Evolutionary conservation across 2,888 invertebrate genomes (phyloP), one percentile per base, ranked within the genome.

Genomic region (Drosophila kanekoi): DNA sequence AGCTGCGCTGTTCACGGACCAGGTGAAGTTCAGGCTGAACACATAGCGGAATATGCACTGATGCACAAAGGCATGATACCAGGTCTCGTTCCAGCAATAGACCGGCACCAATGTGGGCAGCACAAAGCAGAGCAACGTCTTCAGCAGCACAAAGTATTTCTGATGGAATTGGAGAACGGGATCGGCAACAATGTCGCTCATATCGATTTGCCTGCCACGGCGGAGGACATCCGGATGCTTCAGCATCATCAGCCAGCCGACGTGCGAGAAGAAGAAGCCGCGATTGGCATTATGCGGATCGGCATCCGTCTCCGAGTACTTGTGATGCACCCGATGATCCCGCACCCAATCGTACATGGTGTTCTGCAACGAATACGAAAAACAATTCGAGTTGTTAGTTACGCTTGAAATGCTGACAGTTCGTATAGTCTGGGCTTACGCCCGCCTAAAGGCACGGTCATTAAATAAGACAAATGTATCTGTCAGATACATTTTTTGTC

Each of bases 251-350:
- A 98, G 93, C 98, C 98, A 98, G 20, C 98, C 98, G 38, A 98
- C 95, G 91, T 98, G 98, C 0, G 98, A 94, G 93, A 98, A 98
- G 93, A 97, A 97, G 93, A 98, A 98, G 0, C 98, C 98, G 8
- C 97, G 94, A 60, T 94, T 94, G 4, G 95, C 95, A 91, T 97
- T 95, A 90, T 97, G 97, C 0, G 97, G 97, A 92, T 97, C 97
- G 0, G 96, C 97, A 77, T 95, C 94, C 0, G 96, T 96, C 90
- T 97, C 97, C 18, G 96, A 96, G 91, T 95, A 96, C 90, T 96
- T 96, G 91, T 96, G 96, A 89, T 96, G 96, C 0, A 96, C 96
- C 65, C 96, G 93, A 91, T 96, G 96, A 92, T 96, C 96, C 47
- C 96, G 93, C 4, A 95, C 95, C 98, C 98, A 98, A 90, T 97